Evolutionary conservation across 1,140 invertebrate genomes (phyloP), one percentile per base, ranked within the genome.

Genomic region (Euglossa dilemma): DNA sequence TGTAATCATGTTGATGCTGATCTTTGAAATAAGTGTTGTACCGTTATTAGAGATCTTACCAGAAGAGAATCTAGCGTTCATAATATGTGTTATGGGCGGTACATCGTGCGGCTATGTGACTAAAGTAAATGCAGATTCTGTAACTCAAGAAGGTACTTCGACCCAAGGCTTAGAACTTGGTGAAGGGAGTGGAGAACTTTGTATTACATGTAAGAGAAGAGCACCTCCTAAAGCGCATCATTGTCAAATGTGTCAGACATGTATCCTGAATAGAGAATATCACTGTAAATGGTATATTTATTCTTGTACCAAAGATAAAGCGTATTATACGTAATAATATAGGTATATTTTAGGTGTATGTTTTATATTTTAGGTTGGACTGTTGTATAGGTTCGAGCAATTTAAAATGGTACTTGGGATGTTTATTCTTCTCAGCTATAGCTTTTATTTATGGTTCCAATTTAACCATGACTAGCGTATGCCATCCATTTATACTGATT

Each of bases 321-420:
- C 8, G 43, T 63, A 18, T 20, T 6, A 61, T n/a, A 20, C 4
- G 0, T 11, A 66, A 28, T 43, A 9, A 8, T 50, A 43, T 23
- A 12, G 7, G 25, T 50, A 9, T 28, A 54, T 64, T 66, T 61
- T 12, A 28, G 0, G 45, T 36, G 45, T 43, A 14, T 76, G 43
- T 57, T 74, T 74, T 80, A 63, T 76, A 82, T 88, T 91, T 20
- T 90, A 97, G 97, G 96, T 94, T 97, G 91, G 96, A 97, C 88
- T 97, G 96, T 87, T 97, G 97, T 90, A 95, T 97, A 80, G 95
- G 96, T 64, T 93, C 95, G 72, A 95, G 95, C 84, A 97, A 97
- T 90, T 95, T 96, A 67, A 94, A 91, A 59, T 95, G 95, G 92
- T 97, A 96, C 89, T 86, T 97, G 25, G 89, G 93, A 57, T 95